These are phyloP conservation scores for Martes flavigula DNA, from an alignment of 2,797 vertebrate genomes.

Conservation along the genomic window DNA sequence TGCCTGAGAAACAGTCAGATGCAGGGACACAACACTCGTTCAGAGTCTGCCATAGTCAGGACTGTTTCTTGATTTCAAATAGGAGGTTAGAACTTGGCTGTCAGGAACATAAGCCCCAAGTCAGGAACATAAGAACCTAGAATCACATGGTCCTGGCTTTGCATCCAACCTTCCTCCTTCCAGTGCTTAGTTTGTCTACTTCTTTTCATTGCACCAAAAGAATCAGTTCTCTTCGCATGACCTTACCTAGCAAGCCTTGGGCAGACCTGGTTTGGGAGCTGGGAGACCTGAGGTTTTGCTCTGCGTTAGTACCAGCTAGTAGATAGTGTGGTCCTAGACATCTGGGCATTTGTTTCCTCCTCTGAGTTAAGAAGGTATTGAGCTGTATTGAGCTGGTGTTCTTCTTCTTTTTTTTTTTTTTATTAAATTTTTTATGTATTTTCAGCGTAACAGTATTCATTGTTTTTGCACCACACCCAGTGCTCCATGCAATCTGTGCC, in stretches of 20 bases:
- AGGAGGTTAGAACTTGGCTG: not conserved
- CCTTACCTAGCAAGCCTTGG: not conserved
- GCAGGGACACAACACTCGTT: not conserved
- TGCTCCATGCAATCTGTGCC: too few species aligned
- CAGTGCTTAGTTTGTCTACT: not conserved
- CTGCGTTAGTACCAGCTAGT: not conserved
- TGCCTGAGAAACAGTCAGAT: not conserved
- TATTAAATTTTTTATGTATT: too few species aligned
- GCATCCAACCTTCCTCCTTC: not conserved
- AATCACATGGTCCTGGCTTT: not conserved
- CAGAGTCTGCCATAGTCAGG: not conserved
- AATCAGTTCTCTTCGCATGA: not conserved
- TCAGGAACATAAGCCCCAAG: not conserved
- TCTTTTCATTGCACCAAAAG: not conserved
- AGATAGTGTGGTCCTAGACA: not conserved
- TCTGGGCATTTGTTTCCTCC: not conserved
- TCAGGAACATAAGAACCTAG: not conserved
- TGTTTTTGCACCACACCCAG: too few species aligned
- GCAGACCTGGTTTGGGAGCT: not conserved
- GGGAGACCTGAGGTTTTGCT: not conserved
- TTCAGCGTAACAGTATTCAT: too few species aligned
- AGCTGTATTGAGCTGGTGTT: not conserved
- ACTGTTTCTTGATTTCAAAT: not conserved
- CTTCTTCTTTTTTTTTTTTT: too few species aligned
- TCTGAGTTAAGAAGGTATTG: not conserved